phyloP scores from a whole-genome alignment of 2,113 vertebrate species.

The Hystrix cristata region DNA sequence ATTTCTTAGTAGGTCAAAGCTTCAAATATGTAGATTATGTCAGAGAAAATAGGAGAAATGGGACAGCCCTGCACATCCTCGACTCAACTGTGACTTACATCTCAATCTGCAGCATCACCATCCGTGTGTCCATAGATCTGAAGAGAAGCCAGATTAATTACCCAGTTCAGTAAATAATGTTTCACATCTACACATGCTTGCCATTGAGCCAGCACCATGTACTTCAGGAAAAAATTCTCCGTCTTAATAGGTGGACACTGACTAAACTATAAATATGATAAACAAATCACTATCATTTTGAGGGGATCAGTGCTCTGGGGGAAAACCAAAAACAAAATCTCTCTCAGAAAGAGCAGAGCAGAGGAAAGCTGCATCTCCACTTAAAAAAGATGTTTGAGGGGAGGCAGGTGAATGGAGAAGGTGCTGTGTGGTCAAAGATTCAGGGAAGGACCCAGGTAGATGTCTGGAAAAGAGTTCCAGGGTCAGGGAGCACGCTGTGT shows the following conservation, averaged over 20 bases:
- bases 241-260: not conserved
- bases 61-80: not conserved
- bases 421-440: no score
- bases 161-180: not conserved
- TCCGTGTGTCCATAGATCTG: not conserved
- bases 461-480: not conserved
- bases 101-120: not conserved
- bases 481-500: accelerated
- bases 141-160: not conserved
- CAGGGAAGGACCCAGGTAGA: not conserved
- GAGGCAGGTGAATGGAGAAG: not conserved
- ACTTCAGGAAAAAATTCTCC: not conserved
- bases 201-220: not conserved
- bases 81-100: not conserved
- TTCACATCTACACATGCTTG: not conserved
- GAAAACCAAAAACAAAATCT: not conserved
- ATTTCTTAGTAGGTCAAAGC: not conserved
- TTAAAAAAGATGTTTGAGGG: not conserved
- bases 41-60: not conserved
- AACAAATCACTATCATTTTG: not conserved
- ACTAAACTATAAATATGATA: not conserved
- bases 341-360: not conserved
- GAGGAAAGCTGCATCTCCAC: not conserved
- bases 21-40: not conserved
- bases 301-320: not conserved